Percentiles rank a stretch among this genome's conserved stretches.
Conservation (phyloP, 92 coral and sea anemone genomes). For the Bergia puertoricense region DNA sequence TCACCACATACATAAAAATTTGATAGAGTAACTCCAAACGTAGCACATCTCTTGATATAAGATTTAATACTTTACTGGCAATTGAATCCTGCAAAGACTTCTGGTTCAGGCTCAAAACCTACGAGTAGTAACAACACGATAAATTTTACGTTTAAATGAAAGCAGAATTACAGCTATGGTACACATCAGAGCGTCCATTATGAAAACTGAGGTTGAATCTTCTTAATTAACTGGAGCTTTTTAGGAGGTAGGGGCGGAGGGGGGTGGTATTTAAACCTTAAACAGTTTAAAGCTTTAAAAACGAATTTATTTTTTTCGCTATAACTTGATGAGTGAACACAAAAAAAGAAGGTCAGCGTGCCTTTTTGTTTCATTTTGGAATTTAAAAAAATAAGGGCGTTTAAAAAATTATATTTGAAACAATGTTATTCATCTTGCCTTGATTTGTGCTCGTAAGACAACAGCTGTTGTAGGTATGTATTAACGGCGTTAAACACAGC, state of each 20-base stretch:
- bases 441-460: too few relatives aligned
- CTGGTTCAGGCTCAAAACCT: conserved; percentile 38
- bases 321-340: too few relatives aligned
- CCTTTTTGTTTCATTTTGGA: too few relatives aligned
- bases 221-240: neutral
- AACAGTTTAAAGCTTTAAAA: too few relatives aligned
- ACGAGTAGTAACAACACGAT: neutral
- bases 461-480: too few relatives aligned
- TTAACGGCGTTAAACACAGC: neutral
- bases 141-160: neutral
- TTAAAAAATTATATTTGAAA: too few relatives aligned
- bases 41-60: conserved; percentile 23
- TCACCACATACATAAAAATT: conserved; percentile 1
- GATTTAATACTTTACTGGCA: neutral
- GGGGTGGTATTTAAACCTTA: too few relatives aligned
- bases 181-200: neutral
- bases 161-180: neutral
- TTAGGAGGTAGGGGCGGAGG: too few relatives aligned
- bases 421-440: too few relatives aligned
- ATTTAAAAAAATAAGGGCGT: too few relatives aligned
- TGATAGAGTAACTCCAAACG: conserved; percentile 24
- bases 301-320: too few relatives aligned
- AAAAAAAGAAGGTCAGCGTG: too few relatives aligned
- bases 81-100: conserved; percentile 14
- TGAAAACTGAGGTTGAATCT: neutral